Evolutionary conservation across 2,113 vertebrate genomes (phyloP), one percentile per base, ranked within the genome.

Genomic region (Sprattus sprattus): DNA sequence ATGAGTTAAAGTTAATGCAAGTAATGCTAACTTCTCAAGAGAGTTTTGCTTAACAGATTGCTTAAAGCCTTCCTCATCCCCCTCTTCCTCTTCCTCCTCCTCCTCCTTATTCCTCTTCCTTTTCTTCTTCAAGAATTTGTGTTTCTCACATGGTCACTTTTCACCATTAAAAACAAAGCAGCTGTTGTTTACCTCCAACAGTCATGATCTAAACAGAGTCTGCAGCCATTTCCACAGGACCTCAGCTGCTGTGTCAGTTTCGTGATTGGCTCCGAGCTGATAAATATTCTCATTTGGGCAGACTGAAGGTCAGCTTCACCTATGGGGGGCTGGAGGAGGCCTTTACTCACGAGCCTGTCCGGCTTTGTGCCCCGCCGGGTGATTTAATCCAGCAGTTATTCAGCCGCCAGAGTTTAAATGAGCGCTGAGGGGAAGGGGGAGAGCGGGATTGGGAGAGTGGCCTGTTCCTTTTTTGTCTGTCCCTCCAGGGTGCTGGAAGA

Each of bases 391-490:
- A 32, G 32, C 71, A 78, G 9, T 78, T 78, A 44, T 44, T 78
- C 71, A 78, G 71, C 28, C 4, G 25, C 25, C 71, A 39, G 15
- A 32, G 71, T 5, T 78, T 10, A 32, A 78, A 78, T 78, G 28
- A 39, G 28, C 4, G 39, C 0, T 15, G 25, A 78, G 32, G 71
- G 28, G 32, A 15, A 11, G 64, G n/a, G 64, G 28, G n/a, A n/a
- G 20, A n/a, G 57, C 3, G 57, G 57, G 57, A 25, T 64, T 64
- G 18, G 10, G 9, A 15, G 64, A 22, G 54, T 6, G 90, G 89
- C 89, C 88, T 54, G 86, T 78, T 89, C 83, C 39, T 49, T 88
- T 89, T 91, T 92, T 91, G 89, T 92, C 84, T 86, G 57, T 89
- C 88, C 86, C 90, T 89, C 81, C 85, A 22, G 89, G 91, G 89